Conservation (phyloP, 92 coral and sea anemone species). For the Desmophyllum pertusum region DNA sequence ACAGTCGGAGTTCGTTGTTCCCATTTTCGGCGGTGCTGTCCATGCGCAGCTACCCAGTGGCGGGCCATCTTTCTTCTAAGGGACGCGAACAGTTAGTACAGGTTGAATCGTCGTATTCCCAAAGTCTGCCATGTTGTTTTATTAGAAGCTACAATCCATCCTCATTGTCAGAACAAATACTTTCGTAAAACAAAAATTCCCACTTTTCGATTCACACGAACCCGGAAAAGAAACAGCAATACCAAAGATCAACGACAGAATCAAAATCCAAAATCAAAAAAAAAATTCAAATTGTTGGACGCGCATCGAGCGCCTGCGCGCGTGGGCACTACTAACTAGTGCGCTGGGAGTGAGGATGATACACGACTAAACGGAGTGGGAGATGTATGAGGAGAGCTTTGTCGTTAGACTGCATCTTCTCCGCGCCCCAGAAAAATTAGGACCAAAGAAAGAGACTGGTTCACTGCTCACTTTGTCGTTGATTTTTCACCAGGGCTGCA, state of each 20-base stretch:
- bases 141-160: not conserved
- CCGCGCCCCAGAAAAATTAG: no score
- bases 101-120: constrained; percentile 85
- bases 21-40: constrained; percentile 79
- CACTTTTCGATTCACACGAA: not conserved
- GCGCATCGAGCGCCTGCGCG: constrained; percentile 14
- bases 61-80: constrained; percentile 99
- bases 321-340: constrained; percentile 19
- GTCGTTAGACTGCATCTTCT: no score
- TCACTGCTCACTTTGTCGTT: no score
- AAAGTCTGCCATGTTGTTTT: constrained; percentile 71
- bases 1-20: constrained; percentile 47
- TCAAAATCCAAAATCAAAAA: not conserved
- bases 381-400: no score
- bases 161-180: not conserved
- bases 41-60: constrained; percentile 95
- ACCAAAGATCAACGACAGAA: constrained; percentile 29
- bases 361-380: not conserved
- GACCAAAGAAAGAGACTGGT: no score
- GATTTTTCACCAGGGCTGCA: no score
- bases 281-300: constrained; percentile 35
- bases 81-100: constrained; percentile 81
- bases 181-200: not conserved
- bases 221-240: not conserved
- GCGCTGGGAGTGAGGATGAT: not conserved